Evolutionary conservation across 2,113 vertebrate species (phyloP).

Genomic region (Myocastor coypus): DNA sequence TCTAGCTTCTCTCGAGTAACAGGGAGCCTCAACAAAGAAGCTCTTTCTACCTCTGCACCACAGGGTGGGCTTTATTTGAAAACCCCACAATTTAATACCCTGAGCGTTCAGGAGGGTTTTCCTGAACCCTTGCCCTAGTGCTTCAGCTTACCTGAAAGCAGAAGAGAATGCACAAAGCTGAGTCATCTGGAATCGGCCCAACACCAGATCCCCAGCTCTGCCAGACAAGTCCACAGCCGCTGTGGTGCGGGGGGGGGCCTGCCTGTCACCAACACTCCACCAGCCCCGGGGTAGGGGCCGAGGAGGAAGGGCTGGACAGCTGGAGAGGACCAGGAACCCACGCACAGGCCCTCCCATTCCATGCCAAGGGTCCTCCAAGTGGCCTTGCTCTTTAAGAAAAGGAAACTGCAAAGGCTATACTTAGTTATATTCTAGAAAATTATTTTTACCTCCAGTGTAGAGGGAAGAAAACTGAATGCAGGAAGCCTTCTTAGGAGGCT

Average conservation of each 20-base stretch:
- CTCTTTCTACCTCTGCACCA: not conserved
- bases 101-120: not conserved
- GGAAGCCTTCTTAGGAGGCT: not conserved
- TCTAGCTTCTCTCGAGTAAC: not conserved
- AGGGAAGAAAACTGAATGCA: not conserved
- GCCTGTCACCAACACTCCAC: not conserved
- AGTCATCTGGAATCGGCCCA: not conserved
- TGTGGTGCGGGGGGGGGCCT: not conserved
- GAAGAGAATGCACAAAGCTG: not conserved
- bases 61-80: not conserved
- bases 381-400: not conserved
- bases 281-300: not conserved
- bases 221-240: not conserved
- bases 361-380: not conserved
- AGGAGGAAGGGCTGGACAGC: not conserved
- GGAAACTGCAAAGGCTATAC: not conserved
- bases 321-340: not conserved
- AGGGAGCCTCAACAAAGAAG: not conserved
- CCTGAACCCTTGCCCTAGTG: not conserved
- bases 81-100: not conserved
- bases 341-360: accelerated
- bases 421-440: slow-evolving; percentile 1
- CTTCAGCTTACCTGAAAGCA: not conserved
- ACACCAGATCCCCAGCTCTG: not conserved
- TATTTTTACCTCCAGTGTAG: not conserved